These are phyloP conservation scores for Martes martes DNA, from an alignment of 2,113 vertebrate species.

Conservation along the genomic window DNA sequence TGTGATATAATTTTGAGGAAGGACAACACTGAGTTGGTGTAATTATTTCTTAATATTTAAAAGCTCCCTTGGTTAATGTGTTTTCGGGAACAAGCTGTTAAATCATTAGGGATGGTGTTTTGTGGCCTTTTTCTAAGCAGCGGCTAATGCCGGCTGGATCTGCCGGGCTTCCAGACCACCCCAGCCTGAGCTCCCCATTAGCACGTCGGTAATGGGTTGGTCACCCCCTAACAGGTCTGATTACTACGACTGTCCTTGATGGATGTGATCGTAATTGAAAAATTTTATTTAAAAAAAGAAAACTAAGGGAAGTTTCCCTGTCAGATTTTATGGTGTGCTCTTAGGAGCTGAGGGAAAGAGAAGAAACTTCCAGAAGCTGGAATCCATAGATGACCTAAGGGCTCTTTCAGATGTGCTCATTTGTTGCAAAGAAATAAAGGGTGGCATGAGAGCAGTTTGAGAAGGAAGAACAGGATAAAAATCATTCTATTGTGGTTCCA, in stretches of 20 bases:
- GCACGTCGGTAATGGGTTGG: not conserved
- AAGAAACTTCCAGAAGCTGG: not conserved
- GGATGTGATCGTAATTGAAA: slow-evolving; percentile 36
- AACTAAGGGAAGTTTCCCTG: not conserved
- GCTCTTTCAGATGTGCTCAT: not conserved
- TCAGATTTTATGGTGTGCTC: not conserved
- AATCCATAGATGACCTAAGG: not conserved
- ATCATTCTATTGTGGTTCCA: not conserved
- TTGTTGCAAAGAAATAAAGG: not conserved
- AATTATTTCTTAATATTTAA: slow-evolving; percentile 79
- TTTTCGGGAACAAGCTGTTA: slow-evolving; percentile 72
- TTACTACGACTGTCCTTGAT: not conserved
- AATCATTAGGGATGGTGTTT: slow-evolving; percentile 72
- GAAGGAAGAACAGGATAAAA: not conserved
- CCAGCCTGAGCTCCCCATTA: not conserved
- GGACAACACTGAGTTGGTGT: slow-evolving; percentile 49
- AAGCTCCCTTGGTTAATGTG: slow-evolving; percentile 74
- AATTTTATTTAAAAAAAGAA: slow-evolving; percentile 19
- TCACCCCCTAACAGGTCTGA: not conserved
- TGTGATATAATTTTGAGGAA: slow-evolving; percentile 69
- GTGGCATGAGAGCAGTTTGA: not conserved
- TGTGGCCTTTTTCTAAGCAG: slow-evolving; percentile 52
- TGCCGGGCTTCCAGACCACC: not conserved
- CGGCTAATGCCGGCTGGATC: slow-evolving; percentile 42
- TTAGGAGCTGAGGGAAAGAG: not conserved